Base-by-base conservation (phyloP, 1,140 invertebrate species). In the Carcinoscorpius rotundicauda region DNA sequence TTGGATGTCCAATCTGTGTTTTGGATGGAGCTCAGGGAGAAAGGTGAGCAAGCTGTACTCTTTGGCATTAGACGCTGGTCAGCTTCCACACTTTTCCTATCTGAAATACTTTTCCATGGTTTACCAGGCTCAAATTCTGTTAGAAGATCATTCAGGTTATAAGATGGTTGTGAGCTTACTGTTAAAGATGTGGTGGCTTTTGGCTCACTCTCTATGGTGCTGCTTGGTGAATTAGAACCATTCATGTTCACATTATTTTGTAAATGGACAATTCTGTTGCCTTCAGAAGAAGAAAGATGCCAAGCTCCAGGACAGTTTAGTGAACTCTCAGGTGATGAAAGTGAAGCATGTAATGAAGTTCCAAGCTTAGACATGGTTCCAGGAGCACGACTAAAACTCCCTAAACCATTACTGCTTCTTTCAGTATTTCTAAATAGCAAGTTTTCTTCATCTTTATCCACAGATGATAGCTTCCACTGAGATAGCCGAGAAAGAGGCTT, bases 41-140 rank as follows among this genome's bases (percentile, higher is more conserved):
- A 81, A 68, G 88, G 89, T 69, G 91, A 94, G 71, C 91, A 86
- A 65, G 90, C 89, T 64, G 96, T 90, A 60, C 91, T 95, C 52
- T 93, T 94, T 48, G 95, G 94, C 64, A 94, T 97, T 75, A 98
- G 91, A 73, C 87, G 93, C 62, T 93, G 95, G 80, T 98, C 95
- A 79, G 97, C 94, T 80, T 97, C 94, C 69, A 95, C 91, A 74
- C 84, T 93, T 79, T 97, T 97, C 79, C 93, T 88, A 81, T 91
- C 88, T 73, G 87, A 86, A 74, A 75, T 67, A 57, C 90, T 89
- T 86, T 93, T 93, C 93, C 93, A 97, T 64, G 92, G 93, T 77
- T 97, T 97, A 72, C 95, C 95, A 67, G 95, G 95, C 77, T 97
- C 92, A 80, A 98, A 98, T 81, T 97, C 94, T 65, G 92, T 91